Evolutionary conservation across 2,113 vertebrate genomes (phyloP).

Genomic region (Acanthisitta chloris): DNA sequence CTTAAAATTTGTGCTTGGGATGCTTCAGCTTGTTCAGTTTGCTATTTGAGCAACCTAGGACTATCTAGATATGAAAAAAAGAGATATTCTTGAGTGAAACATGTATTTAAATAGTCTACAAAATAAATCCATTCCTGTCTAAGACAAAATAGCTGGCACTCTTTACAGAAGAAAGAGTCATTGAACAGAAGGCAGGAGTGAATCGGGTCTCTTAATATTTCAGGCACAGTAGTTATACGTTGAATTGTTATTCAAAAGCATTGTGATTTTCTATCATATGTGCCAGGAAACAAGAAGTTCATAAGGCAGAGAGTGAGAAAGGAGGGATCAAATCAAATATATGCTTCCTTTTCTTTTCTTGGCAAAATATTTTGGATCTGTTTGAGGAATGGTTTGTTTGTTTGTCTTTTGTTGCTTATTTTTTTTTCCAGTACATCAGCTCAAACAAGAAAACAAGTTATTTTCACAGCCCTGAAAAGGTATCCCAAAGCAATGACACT

Average conservation of each 20-base stretch:
- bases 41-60: background rate
- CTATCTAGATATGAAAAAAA: background rate
- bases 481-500: fast-evolving
- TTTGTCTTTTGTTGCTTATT: background rate
- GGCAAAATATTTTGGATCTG: background rate
- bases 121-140: background rate
- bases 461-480: background rate
- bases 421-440: background rate
- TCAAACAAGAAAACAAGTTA: background rate
- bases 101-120: background rate
- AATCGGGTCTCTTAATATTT: background rate
- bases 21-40: background rate
- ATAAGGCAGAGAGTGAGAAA: background rate
- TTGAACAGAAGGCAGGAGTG: background rate
- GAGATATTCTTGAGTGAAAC: background rate
- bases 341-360: background rate
- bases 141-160: background rate
- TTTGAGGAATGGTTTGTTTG: background rate
- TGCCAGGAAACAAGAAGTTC: background rate
- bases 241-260: background rate
- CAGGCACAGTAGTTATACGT: background rate
- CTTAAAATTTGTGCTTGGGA: background rate
- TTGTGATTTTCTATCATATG: background rate
- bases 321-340: background rate
- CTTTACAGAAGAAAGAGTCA: background rate